Evolutionary conservation across 2,888 invertebrate species (phyloP).

Genomic region (Chironomus riparius): DNA sequence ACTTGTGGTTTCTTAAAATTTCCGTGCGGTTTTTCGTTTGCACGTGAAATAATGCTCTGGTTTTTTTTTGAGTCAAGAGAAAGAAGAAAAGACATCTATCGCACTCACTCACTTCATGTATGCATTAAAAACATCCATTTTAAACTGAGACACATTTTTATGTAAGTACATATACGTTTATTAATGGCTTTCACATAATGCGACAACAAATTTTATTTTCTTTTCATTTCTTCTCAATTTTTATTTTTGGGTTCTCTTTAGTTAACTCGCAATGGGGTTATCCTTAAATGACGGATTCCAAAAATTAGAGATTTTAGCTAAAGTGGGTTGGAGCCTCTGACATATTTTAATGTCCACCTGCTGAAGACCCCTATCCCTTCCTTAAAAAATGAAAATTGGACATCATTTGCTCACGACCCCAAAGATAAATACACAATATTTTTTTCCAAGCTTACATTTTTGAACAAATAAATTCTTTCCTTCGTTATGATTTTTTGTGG

Average conservation of each 20-base stretch:
- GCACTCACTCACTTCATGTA: not conserved
- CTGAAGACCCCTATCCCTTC: too few relatives aligned
- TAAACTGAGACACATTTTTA: not conserved
- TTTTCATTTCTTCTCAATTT: not conserved
- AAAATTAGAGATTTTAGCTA: too few relatives aligned
- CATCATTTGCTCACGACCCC: too few relatives aligned
- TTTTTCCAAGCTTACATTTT: too few relatives aligned
- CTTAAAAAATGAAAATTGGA: too few relatives aligned
- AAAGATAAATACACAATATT: too few relatives aligned
- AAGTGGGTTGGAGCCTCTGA: too few relatives aligned
- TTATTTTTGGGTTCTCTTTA: not conserved
- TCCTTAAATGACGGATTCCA: too few relatives aligned
- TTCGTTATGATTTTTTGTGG: too few relatives aligned
- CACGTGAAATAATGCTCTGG: conserved; percentile 4
- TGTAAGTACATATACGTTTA: not conserved
- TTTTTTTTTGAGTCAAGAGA: not conserved
- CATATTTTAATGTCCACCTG: too few relatives aligned
- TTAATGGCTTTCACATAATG: conserved; percentile 4
- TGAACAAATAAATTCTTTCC: too few relatives aligned
- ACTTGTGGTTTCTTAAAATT: conserved; percentile 3
- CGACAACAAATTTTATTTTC: not conserved
- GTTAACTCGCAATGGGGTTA: not conserved
- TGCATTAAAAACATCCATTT: not conserved
- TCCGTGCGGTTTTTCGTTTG: conserved; percentile 3
- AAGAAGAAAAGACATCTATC: not conserved